Evolutionary conservation across 2,888 invertebrate genomes (phyloP).

Genomic region (Stenurella melanura): DNA sequence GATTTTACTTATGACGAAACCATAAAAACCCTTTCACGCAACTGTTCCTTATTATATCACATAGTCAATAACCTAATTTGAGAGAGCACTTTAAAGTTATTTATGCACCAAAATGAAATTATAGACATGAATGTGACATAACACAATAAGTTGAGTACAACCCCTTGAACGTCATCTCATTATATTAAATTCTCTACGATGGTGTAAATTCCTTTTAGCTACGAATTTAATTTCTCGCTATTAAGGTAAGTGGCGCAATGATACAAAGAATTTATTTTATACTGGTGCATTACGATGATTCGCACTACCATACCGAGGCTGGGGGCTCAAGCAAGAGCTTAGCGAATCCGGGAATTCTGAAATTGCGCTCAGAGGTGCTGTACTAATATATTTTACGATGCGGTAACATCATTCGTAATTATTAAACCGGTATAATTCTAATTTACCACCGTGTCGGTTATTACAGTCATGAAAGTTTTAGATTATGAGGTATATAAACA

Average conservation of each 20-base stretch:
- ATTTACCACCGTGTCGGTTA: slow-evolving; percentile 61
- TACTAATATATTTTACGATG: slow-evolving; percentile 65
- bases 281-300: slow-evolving; percentile 9
- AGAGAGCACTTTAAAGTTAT: too few species aligned
- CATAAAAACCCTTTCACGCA: too few species aligned
- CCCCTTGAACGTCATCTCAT: neutral
- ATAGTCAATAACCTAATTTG: too few species aligned
- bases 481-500: slow-evolving; percentile 61
- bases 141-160: too few species aligned
- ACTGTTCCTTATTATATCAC: too few species aligned
- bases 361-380: slow-evolving; percentile 64
- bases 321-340: slow-evolving; percentile 37
- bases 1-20: too few species aligned
- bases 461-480: slow-evolving; percentile 62
- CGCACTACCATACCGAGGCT: slow-evolving; percentile 1
- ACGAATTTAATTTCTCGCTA: slow-evolving; percentile 9
- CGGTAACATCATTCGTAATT: slow-evolving; percentile 65
- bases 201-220: neutral
- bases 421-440: slow-evolving; percentile 64
- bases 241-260: slow-evolving; percentile 25
- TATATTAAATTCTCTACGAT: neutral
- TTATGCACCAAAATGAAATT: too few species aligned
- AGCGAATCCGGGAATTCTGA: slow-evolving; percentile 54
- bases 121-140: too few species aligned
- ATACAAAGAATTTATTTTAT: slow-evolving; percentile 14